Evolutionary conservation across 1,140 invertebrate species (phyloP).

Genomic region (Phymastichus coffea): DNA sequence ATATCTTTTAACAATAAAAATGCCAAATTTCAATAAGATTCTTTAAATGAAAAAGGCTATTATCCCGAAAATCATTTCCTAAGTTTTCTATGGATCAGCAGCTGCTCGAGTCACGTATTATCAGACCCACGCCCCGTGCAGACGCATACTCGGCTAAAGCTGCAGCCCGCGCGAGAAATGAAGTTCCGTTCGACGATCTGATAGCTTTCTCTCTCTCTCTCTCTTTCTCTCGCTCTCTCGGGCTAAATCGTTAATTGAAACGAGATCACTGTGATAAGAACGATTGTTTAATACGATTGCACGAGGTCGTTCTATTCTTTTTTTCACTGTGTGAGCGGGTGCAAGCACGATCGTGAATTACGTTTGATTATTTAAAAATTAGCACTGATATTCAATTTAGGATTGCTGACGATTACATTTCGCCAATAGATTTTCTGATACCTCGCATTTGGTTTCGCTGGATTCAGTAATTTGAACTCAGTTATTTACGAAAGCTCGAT

Average conservation of each 20-base stretch:
- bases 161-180: background rate
- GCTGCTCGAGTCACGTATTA: too few species aligned
- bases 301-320: background rate
- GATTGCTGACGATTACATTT: background rate
- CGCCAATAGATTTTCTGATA: background rate
- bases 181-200: constrained; percentile 11
- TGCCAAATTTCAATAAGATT: too few species aligned
- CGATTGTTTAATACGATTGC: constrained; percentile 14
- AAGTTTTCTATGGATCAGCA: too few species aligned
- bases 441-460: background rate
- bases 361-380: constrained; percentile 14
- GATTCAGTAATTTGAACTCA: too few species aligned
- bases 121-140: background rate
- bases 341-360: background rate
- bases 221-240: background rate
- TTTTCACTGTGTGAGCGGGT: background rate
- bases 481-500: too few species aligned
- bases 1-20: too few species aligned
- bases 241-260: constrained; percentile 16
- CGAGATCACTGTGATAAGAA: constrained; percentile 9
- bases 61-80: too few species aligned
- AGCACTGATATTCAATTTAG: constrained; percentile 2
- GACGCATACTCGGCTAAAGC: background rate
- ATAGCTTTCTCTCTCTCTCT: background rate
- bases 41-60: too few species aligned